Conservation (phyloP, 1,140 invertebrate species). For the Leptinotarsa lineolata region DNA sequence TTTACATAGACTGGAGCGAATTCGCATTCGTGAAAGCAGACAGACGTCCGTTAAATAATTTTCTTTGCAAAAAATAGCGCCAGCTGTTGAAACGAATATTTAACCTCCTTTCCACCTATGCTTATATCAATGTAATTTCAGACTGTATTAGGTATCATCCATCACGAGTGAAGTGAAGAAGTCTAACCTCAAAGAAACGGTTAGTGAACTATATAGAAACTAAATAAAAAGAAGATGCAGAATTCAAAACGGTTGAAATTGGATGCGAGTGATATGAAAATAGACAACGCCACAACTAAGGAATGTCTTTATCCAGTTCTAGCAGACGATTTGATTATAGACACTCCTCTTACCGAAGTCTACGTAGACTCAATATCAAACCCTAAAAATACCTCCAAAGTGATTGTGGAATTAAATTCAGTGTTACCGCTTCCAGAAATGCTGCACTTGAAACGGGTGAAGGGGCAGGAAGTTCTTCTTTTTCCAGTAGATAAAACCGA, state of each 20-base stretch:
- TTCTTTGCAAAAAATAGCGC: too few relatives aligned
- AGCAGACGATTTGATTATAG: slow-evolving; percentile 59
- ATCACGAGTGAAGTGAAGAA: not conserved
- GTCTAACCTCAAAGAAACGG: not conserved
- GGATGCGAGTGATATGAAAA: slow-evolving; percentile 17
- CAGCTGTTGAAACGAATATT: too few relatives aligned
- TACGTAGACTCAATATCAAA: slow-evolving; percentile 65
- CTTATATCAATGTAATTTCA: not conserved
- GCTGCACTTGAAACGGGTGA: slow-evolving; percentile 75
- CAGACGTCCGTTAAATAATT: too few relatives aligned
- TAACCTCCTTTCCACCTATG: too few relatives aligned
- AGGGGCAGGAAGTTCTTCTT: slow-evolving; percentile 65
- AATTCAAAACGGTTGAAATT: slow-evolving; percentile 40
- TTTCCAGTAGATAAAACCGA: slow-evolving; percentile 53
- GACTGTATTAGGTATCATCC: slow-evolving; percentile 11
- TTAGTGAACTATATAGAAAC: too few relatives aligned
- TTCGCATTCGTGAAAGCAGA: too few relatives aligned
- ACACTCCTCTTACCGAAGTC: slow-evolving; percentile 61
- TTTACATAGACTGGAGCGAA: too few relatives aligned
- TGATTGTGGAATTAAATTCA: slow-evolving; percentile 64
- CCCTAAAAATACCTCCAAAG: slow-evolving; percentile 66
- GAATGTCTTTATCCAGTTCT: slow-evolving; percentile 57
- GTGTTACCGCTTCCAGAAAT: slow-evolving; percentile 64
- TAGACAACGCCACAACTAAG: not conserved
- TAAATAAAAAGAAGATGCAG: slow-evolving; percentile 24